Base-by-base conservation (phyloP, 2,888 invertebrate genomes). In the Endomychus coccineus region DNA sequence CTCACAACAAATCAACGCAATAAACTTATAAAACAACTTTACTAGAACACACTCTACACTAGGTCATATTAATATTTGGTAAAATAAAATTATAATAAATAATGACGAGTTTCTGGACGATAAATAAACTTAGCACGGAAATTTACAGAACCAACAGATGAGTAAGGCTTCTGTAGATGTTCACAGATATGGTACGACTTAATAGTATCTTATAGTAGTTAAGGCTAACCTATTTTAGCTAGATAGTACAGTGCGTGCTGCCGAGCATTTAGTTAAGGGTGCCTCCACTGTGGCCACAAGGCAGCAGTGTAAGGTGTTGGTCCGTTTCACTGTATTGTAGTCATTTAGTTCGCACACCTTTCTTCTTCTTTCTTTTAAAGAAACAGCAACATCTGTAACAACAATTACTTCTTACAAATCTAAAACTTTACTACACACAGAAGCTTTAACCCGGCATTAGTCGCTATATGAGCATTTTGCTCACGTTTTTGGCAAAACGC, bases 361-460 rank as follows among this genome's bases (percentile, higher is more conserved):
- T 92, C 84, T 95, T 95, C 88, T 94, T 94, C 87, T 92, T 94
- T 70, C 92, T 84, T 73, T 92, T 91, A 80, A 92, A 91, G 81
- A 95, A 96, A 74, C 94, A 96, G 74, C 96, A 96, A 78, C 95
- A 95, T 76, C 94, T 94, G 73, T 66, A 78, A 77, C 29, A 44
- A 45, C 42, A 45, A n/a, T n/a, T n/a, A n/a, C n/a, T n/a, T n/a
- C n/a, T n/a, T 38, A 40, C 33, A 36, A 32, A n/a, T n/a, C n/a
- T n/a, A n/a, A n/a, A n/a, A n/a, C n/a, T n/a, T n/a, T n/a, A n/a
- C n/a, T n/a, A n/a, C n/a, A n/a, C n/a, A n/a, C n/a, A n/a, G n/a
- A n/a, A n/a, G n/a, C n/a, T n/a, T n/a, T n/a, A n/a, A n/a, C n/a
- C n/a, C n/a, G n/a, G n/a, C n/a, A n/a, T n/a, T n/a, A n/a, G n/a